phyloP scores from a whole-genome alignment of 2,797 vertebrate species.

The Thamnophis elegans region DNA sequence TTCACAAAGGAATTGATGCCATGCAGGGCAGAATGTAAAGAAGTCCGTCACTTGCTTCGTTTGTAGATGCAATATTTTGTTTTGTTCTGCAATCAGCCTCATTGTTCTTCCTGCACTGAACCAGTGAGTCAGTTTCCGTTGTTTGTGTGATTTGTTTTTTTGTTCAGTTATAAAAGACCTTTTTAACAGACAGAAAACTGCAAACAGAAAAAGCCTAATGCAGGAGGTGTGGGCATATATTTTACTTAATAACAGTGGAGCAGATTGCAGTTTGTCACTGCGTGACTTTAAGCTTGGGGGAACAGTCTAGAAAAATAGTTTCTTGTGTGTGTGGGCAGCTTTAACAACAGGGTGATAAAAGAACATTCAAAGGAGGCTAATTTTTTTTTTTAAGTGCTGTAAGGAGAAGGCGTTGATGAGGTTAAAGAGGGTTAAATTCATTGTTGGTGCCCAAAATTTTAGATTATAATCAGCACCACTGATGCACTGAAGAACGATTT shows the following conservation, averaged over 20 bases:
- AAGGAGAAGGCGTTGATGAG: not conserved
- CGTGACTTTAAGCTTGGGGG: not conserved
- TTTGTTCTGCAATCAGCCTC: not conserved
- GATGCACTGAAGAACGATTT: not conserved
- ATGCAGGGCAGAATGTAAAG: slow-evolving; percentile 10
- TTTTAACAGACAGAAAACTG: slow-evolving; percentile 26
- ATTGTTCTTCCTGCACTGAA: not conserved
- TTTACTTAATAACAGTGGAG: slow-evolving; percentile 30
- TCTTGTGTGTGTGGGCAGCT: slow-evolving; percentile 2
- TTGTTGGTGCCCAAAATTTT: not conserved
- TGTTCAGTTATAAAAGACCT: not conserved
- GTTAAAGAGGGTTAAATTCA: not conserved
- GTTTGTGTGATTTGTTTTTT: slow-evolving; percentile 29
- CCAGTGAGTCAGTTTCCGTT: slow-evolving; percentile 19
- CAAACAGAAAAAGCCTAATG: slow-evolving; percentile 11
- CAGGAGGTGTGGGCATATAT: slow-evolving; percentile 11
- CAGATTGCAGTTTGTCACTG: slow-evolving; percentile 19
- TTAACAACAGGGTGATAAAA: slow-evolving; percentile 14
- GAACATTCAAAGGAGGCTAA: slow-evolving; percentile 1
- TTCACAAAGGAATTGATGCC: slow-evolving; percentile 3
- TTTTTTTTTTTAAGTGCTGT: not conserved
- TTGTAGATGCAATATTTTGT: slow-evolving; percentile 21
- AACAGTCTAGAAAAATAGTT: slow-evolving; percentile 22
- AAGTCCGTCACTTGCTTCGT: slow-evolving; percentile 42
- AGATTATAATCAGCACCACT: not conserved